A percentile compares a stretch with the other conserved stretches of the same genome.
Conservation (phyloP, 1,140 invertebrate genomes). For the Rhyacophila brunnea region DNA sequence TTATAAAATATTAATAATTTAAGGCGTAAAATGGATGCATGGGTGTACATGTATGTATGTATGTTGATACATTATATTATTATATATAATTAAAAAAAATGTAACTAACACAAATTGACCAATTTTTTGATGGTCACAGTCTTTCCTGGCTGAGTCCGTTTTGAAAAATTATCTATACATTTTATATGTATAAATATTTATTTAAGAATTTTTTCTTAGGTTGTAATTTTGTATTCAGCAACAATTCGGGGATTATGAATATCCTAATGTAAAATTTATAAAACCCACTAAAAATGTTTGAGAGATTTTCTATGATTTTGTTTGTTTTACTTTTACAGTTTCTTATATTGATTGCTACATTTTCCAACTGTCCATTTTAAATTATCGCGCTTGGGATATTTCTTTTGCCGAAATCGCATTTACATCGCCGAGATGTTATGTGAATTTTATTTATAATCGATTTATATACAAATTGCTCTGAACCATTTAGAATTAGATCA, state of each 20-base stretch:
- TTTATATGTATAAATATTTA: constrained; percentile 12
- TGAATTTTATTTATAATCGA: no score
- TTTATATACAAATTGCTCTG: no score
- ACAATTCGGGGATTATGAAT: not conserved
- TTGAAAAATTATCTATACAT: constrained; percentile 21
- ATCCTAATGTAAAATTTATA: not conserved
- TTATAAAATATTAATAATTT: no score
- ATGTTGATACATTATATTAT: not conserved
- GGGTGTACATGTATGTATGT: not conserved
- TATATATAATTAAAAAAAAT: constrained; percentile 2
- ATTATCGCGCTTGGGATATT: no score
- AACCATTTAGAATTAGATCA: no score
- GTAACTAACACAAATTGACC: constrained; percentile 23
- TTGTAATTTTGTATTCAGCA: constrained; percentile 16
- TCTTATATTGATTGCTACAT: not conserved
- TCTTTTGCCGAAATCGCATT: no score
- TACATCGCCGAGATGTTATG: no score
- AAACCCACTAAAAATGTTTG: not conserved
- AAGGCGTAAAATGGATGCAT: not conserved
- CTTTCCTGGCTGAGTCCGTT: not conserved
- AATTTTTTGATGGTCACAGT: constrained; percentile 28
- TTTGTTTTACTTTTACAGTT: not conserved
- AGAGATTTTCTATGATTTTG: not conserved
- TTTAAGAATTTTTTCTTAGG: constrained; percentile 20
- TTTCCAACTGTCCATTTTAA: no score